Percentiles rank a stretch among this genome's conserved stretches.
phyloP scores from a whole-genome alignment of 2,797 vertebrate genomes.

The Heteromormyrus szaboi region DNA sequence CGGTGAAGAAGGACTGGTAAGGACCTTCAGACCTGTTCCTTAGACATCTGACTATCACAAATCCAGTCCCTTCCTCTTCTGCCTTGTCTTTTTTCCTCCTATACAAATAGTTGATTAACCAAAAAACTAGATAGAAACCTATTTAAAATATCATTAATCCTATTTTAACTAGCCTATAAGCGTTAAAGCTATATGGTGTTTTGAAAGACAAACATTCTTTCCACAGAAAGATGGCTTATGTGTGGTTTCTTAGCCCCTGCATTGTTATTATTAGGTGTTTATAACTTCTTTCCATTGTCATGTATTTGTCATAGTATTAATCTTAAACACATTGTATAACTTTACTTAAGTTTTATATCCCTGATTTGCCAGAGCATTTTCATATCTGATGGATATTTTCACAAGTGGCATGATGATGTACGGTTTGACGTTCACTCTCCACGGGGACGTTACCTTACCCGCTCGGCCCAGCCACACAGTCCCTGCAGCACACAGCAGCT shows the following conservation, averaged over 20 bases:
- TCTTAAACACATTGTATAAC: not conserved
- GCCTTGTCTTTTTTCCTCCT: not conserved
- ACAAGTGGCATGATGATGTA: not conserved
- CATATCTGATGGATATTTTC: not conserved
- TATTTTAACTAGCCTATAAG: not conserved
- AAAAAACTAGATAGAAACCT: not conserved
- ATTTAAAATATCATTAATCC: not conserved
- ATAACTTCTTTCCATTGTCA: not conserved
- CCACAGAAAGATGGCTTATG: not conserved
- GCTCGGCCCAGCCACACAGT: conserved; percentile 20
- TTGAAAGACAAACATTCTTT: not conserved
- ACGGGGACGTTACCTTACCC: not conserved
- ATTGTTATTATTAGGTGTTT: not conserved
- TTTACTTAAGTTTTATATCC: not conserved
- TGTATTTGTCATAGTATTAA: not conserved
- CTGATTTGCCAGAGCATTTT: not conserved
- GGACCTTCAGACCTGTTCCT: conserved; percentile 68
- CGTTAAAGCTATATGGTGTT: not conserved
- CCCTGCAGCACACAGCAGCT: conserved; percentile 52
- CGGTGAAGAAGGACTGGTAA: conserved; percentile 95
- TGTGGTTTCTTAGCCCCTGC: not conserved
- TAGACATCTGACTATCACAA: not conserved
- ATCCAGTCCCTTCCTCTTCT: not conserved
- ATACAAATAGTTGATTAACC: not conserved
- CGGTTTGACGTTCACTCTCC: not conserved